Conservation (phyloP, 2,797 vertebrate genomes). For the Semaprochilodus insignis region DNA sequence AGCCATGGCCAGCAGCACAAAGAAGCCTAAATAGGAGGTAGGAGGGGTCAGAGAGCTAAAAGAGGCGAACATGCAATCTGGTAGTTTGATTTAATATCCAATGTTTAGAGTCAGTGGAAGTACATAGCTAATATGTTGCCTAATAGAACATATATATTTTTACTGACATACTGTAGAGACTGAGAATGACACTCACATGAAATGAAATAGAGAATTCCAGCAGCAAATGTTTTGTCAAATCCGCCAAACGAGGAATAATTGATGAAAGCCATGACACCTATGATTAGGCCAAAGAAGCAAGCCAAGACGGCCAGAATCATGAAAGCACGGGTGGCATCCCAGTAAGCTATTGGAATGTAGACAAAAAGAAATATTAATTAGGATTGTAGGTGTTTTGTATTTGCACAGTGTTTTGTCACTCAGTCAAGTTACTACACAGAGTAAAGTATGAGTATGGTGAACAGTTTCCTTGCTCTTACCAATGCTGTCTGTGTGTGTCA, state of each 20-base stretch:
- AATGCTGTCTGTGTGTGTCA: constrained; percentile 79
- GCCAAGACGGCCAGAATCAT: constrained; percentile 85
- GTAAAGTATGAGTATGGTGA: not conserved
- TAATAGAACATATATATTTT: not conserved
- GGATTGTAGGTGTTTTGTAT: not conserved
- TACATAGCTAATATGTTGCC: no score
- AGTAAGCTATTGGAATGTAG: constrained; percentile 75
- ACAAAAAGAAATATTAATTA: not conserved
- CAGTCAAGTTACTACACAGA: not conserved
- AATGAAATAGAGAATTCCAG: constrained; percentile 86
- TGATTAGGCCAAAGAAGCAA: constrained; percentile 82
- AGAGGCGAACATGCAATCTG: not conserved
- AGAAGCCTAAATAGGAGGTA: constrained; percentile 73
- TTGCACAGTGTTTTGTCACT: not conserved
- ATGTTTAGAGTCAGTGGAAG: not conserved
- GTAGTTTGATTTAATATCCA: not conserved
- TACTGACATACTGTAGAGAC: not conserved
- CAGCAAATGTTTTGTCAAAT: constrained; percentile 85
- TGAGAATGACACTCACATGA: constrained; percentile 74
- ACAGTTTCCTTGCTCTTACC: constrained; percentile 38
- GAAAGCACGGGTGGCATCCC: constrained; percentile 84
- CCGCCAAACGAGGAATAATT: constrained; percentile 81
- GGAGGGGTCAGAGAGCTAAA: not conserved
- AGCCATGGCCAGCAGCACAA: constrained; percentile 86
- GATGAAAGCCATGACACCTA: constrained; percentile 85